phyloP scores from a whole-genome alignment of 2,888 invertebrate genomes.

The Podotricha telesiphe region DNA sequence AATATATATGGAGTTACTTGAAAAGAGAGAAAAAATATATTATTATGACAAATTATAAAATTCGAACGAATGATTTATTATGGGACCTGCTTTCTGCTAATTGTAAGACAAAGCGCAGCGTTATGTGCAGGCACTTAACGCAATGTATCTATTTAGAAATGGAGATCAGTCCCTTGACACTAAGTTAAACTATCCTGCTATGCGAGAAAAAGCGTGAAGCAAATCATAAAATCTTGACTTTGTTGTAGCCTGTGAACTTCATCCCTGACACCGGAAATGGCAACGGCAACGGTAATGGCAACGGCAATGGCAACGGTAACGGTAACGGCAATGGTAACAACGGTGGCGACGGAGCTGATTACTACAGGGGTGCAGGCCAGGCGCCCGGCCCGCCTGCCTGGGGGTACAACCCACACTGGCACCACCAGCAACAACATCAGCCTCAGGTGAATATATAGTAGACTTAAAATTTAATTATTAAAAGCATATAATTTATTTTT shows the following conservation, averaged over 20 bases:
- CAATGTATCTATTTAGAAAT: no score
- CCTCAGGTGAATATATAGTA: slow-evolving; percentile 60
- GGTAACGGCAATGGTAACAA: slow-evolving; percentile 56
- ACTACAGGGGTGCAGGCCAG: slow-evolving; percentile 51
- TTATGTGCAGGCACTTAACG: no score
- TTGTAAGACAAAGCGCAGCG: no score
- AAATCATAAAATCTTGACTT: neutral
- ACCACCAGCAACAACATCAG: slow-evolving; percentile 68
- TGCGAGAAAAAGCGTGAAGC: no score
- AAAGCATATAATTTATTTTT: no score
- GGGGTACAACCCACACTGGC: slow-evolving; percentile 84
- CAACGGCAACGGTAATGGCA: slow-evolving; percentile 48
- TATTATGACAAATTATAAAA: no score
- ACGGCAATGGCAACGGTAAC: slow-evolving; percentile 50
- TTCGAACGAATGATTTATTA: no score
- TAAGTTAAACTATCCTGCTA: no score
- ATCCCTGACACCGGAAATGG: slow-evolving; percentile 60
- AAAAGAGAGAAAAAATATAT: no score
- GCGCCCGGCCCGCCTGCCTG: slow-evolving; percentile 71
- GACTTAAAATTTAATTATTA: neutral
- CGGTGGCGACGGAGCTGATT: slow-evolving; percentile 47
- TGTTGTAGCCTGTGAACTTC: slow-evolving; percentile 76
- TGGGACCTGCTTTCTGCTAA: no score
- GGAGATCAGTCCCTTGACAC: no score
- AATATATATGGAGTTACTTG: no score